Evolutionary conservation across 2,797 vertebrate species (phyloP), one percentile per base, ranked within the genome.

Genomic region (Neosalanx taihuensis): DNA sequence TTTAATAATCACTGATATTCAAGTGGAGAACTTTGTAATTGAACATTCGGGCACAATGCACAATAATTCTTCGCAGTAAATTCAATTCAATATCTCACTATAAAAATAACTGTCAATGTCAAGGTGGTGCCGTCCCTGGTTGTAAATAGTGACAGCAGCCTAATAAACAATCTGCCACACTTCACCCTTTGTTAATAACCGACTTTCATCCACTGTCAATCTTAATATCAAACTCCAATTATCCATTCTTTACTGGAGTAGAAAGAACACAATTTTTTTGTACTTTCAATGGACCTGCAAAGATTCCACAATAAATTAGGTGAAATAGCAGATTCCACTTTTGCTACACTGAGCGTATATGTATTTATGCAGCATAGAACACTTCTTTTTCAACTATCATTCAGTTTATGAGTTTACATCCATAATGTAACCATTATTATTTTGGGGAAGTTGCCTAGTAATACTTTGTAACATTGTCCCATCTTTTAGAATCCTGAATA

Each of bases 91-190:
- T 74, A 80, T 77, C 81, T 84, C 84, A 84, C 80, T 86, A 88
- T 83, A 79, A 83, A 86, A 85, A 87, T 84, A 88, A 89, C 83
- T 85, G 85, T 89, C 87, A 89, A 89, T 91, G 89, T 92, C 89
- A 84, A 85, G 73, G 58, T 78, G 64, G 76, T 83, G 78, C 78
- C 71, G 72, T 88, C 90, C 89, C 85, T 75, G 72, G 80, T 84
- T 82, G 88, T 91, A 92, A 91, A 92, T 89, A 92, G 88, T 88
- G 89, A 86, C 89, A 85, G 87, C 80, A 86, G 85, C 90, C 88
- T 90, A 92, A 92, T 91, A 92, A 93, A 92, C 90, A 92, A 90
- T 91, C 90, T 89, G 86, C 85, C 83, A 90, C 70, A 86, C 87
- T 90, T 92, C 90, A 90, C 85, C 89, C 86, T 56, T 76, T 89